Percentiles rank a stretch among this genome's conserved stretches.
Evolutionary conservation across 2,888 invertebrate genomes (phyloP).

Genomic region (Onthophagus sagittarius): DNA sequence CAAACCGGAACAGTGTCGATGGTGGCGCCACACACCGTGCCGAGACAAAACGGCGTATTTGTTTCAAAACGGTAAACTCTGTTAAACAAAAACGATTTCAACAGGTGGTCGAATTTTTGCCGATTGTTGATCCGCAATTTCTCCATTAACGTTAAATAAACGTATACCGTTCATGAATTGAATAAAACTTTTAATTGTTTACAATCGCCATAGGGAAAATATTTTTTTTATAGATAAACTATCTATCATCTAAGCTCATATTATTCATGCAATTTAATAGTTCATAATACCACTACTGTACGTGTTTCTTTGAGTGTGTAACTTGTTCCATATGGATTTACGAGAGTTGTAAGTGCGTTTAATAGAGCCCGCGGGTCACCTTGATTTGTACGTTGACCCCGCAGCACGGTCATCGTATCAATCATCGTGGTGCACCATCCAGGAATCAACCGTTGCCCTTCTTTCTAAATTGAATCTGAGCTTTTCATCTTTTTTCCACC

Average conservation of each 20-base stretch:
- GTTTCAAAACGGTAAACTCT: neutral
- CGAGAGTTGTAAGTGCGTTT: conserved; percentile 16
- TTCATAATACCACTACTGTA: neutral
- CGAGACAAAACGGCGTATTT: neutral
- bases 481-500: neutral
- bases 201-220: neutral
- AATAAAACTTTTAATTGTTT: neutral
- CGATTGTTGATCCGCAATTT: neutral
- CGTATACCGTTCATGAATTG: neutral
- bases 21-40: neutral
- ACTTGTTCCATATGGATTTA: neutral
- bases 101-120: neutral
- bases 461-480: neutral
- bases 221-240: neutral
- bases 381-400: conserved; percentile 36
- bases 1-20: neutral
- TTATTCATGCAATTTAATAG: neutral
- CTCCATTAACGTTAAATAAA: neutral
- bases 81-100: neutral
- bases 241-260: no score
- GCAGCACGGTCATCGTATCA: conserved; percentile 32
- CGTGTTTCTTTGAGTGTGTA: neutral
- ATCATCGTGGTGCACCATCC: conserved; percentile 27
- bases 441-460: neutral
- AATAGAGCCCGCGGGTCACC: conserved; percentile 25